Conservation (phyloP, 1,140 invertebrate genomes). For the Sogatella furcifera region DNA sequence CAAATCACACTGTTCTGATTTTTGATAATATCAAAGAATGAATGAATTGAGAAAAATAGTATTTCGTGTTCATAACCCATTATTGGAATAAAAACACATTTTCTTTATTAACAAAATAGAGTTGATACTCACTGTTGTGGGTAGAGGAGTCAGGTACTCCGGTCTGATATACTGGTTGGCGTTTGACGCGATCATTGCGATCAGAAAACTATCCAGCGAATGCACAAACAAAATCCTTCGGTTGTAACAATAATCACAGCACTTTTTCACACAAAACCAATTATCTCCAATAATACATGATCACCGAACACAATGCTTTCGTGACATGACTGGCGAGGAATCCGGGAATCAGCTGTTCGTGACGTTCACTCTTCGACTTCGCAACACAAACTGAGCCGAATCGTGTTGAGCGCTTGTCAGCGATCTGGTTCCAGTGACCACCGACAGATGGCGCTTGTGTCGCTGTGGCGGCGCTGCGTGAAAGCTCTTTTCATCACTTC, state of each 20-base stretch:
- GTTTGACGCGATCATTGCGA: constrained; percentile 24
- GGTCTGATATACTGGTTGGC: constrained; percentile 78
- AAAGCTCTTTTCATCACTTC: not conserved
- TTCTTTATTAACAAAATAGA: not conserved
- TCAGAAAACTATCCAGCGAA: too few species aligned
- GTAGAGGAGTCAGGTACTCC: constrained; percentile 80
- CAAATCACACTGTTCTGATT: too few species aligned
- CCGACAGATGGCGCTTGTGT: constrained; percentile 7
- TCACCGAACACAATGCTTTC: not conserved
- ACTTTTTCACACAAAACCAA: too few species aligned
- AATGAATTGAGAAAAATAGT: too few species aligned
- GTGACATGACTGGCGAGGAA: not conserved
- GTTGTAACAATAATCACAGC: too few species aligned
- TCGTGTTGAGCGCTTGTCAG: not conserved
- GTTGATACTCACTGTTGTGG: constrained; percentile 65
- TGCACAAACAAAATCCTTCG: too few species aligned
- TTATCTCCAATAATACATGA: not conserved
- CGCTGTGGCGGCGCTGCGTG: not conserved
- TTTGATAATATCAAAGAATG: too few species aligned
- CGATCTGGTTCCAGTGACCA: not conserved
- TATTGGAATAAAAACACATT: too few species aligned
- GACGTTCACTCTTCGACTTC: not conserved
- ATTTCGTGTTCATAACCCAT: too few species aligned
- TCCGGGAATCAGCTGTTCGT: too few species aligned
- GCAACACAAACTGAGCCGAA: constrained; percentile 3